phyloP scores from a whole-genome alignment of 1,140 invertebrate species.

The Leptopilina clavipes region DNA sequence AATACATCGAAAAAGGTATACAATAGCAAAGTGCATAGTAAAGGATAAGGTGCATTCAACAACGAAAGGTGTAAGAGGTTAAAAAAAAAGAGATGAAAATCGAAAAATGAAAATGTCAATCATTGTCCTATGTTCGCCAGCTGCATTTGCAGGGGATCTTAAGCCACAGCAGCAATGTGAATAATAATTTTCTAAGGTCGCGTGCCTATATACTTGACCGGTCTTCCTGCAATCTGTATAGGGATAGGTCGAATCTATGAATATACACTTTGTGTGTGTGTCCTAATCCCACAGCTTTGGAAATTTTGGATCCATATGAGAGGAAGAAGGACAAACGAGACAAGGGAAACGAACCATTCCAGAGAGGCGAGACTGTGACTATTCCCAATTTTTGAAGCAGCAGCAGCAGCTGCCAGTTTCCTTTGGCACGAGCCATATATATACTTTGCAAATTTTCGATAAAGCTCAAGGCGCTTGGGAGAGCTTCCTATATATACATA shows the following conservation, averaged over 20 bases:
- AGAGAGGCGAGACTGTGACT: background rate
- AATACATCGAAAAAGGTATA: too few species aligned
- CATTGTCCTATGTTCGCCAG: background rate
- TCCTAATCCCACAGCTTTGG: constrained; percentile 2
- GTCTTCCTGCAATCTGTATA: constrained; percentile 13
- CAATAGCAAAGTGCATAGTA: too few species aligned
- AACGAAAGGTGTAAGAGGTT: too few species aligned
- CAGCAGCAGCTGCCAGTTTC: constrained; percentile 51
- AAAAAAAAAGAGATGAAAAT: background rate
- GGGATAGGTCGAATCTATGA: background rate
- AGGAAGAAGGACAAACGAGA: background rate
- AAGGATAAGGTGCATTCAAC: too few species aligned
- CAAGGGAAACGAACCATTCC: background rate
- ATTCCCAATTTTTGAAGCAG: too few species aligned
- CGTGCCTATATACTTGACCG: constrained; percentile 20
- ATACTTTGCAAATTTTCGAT: constrained; percentile 26
- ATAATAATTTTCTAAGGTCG: constrained; percentile 29
- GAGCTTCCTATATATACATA: background rate
- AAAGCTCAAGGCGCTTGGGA: constrained; percentile 19
- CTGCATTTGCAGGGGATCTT: constrained; percentile 22
- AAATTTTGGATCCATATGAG: background rate
- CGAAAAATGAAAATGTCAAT: constrained; percentile 33
- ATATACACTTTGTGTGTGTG: background rate
- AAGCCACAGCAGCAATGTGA: background rate
- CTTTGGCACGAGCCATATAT: constrained; percentile 34